Evolutionary conservation across 2,797 vertebrate species (phyloP).

Genomic region (Okamejei kenojei): DNA sequence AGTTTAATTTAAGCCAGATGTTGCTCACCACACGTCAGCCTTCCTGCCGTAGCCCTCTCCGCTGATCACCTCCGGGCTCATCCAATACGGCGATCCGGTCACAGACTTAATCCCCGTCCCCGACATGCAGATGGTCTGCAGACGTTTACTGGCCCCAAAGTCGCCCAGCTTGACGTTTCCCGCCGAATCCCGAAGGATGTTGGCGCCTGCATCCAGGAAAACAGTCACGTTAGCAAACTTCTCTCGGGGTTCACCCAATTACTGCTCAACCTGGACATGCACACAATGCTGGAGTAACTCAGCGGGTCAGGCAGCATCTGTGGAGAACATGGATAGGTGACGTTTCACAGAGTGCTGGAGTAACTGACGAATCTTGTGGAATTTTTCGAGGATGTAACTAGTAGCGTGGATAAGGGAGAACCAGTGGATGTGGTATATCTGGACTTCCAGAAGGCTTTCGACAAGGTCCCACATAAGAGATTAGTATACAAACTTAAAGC

Average conservation of each 20-base stretch:
- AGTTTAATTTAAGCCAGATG: too few relatives aligned
- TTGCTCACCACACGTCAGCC: slow-evolving; percentile 79
- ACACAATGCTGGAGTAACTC: too few relatives aligned
- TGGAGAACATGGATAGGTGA: too few relatives aligned
- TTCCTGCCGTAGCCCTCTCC: slow-evolving; percentile 86
- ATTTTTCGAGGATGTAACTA: too few relatives aligned
- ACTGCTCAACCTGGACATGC: neutral
- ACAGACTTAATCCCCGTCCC: slow-evolving; percentile 87
- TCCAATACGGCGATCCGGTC: slow-evolving; percentile 90
- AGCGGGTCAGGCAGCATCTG: too few relatives aligned
- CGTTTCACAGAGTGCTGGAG: too few relatives aligned
- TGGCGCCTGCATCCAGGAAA: slow-evolving; percentile 65
- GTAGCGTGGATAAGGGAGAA: too few relatives aligned
- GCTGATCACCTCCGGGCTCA: slow-evolving; percentile 88
- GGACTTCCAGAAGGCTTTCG: too few relatives aligned
- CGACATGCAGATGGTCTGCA: slow-evolving; percentile 90
- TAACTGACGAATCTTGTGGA: too few relatives aligned
- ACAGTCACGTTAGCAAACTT: neutral
- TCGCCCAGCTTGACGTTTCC: slow-evolving; percentile 90
- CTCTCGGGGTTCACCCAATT: neutral
- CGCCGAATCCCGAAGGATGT: slow-evolving; percentile 82
- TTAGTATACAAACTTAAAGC: too few relatives aligned
- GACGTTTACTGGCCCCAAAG: slow-evolving; percentile 86
- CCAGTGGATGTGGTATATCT: too few relatives aligned
- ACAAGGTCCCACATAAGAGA: too few relatives aligned